Evolutionary conservation across 1,140 invertebrate genomes (phyloP).

Genomic region (Drosophila parvula): DNA sequence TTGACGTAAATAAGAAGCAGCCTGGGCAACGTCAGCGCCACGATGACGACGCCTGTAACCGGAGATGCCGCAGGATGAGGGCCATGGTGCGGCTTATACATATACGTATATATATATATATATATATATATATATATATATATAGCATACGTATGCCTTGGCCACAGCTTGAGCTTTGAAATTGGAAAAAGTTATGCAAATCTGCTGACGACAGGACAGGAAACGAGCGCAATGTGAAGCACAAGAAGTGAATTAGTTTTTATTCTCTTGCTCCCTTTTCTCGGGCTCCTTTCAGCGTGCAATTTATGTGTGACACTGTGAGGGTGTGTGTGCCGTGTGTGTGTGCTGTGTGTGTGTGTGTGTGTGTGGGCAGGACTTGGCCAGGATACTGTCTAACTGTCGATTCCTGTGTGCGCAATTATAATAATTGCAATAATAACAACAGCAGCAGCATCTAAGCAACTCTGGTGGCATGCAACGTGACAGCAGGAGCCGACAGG

Average conservation of each 20-base stretch:
- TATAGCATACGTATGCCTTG: constrained; percentile 61
- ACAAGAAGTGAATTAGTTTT: constrained; percentile 78
- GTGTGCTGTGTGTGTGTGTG: constrained; percentile 27
- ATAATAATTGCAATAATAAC: constrained; percentile 79
- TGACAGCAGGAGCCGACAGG: constrained; percentile 44
- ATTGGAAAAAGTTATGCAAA: constrained; percentile 82
- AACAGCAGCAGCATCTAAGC: constrained; percentile 46
- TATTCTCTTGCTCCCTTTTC: constrained; percentile 40
- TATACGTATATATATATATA: constrained; percentile 10
- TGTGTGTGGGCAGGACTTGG: constrained; percentile 24
- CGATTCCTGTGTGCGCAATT: constrained; percentile 77
- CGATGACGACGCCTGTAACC: constrained; percentile 57
- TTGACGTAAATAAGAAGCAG: constrained; percentile 77
- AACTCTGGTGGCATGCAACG: constrained; percentile 63
- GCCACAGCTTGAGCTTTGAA: constrained; percentile 78
- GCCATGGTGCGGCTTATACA: constrained; percentile 25
- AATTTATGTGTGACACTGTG: constrained; percentile 17
- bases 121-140: constrained; percentile 15
- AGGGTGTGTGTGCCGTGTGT: constrained; percentile 20
- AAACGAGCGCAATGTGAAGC: constrained; percentile 61
- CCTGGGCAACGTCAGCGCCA: constrained; percentile 56
- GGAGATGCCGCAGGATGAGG: constrained; percentile 38
- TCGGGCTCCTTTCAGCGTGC: background rate
- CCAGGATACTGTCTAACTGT: constrained; percentile 62
- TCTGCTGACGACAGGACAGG: constrained; percentile 71